Conservation (phyloP, 1,140 invertebrate genomes). For the Macrosteles quadrilineatus region DNA sequence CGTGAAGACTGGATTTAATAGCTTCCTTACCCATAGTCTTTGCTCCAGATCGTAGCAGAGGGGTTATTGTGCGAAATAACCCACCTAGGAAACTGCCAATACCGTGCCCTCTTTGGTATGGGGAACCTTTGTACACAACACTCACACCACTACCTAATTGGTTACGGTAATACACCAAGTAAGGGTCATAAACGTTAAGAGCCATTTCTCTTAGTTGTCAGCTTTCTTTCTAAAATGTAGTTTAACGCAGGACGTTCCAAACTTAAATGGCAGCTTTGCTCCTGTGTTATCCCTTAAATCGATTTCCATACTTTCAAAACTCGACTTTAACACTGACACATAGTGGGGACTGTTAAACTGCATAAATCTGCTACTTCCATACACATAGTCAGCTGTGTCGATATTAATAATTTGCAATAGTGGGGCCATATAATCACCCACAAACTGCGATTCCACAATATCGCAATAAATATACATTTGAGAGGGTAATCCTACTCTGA, state of each 20-base stretch:
- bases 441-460: constrained; percentile 45
- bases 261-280: neutral
- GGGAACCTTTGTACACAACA: neutral
- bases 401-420: constrained; percentile 28
- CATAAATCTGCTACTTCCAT: neutral
- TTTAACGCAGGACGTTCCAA: constrained; percentile 6
- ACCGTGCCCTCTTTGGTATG: constrained; percentile 1
- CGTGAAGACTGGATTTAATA: neutral
- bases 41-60: neutral
- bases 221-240: constrained; percentile 5
- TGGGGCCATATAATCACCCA: constrained; percentile 45
- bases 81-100: constrained; percentile 16
- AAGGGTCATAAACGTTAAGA: constrained; percentile 3
- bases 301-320: constrained; percentile 6
- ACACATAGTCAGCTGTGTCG: neutral
- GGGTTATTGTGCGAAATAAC: neutral
- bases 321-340: neutral
- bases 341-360: neutral
- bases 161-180: neutral
- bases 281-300: constrained; percentile 14
- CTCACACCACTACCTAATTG: constrained; percentile 5
- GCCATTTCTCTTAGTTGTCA: neutral
- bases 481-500: constrained; percentile 26
- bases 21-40: neutral
- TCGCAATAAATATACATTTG: constrained; percentile 48